A percentile compares a stretch with the other conserved stretches of the same genome.
phyloP scores from a whole-genome alignment of 64 coral and sea anemone species.

The Dendronephthya gigantea region DNA sequence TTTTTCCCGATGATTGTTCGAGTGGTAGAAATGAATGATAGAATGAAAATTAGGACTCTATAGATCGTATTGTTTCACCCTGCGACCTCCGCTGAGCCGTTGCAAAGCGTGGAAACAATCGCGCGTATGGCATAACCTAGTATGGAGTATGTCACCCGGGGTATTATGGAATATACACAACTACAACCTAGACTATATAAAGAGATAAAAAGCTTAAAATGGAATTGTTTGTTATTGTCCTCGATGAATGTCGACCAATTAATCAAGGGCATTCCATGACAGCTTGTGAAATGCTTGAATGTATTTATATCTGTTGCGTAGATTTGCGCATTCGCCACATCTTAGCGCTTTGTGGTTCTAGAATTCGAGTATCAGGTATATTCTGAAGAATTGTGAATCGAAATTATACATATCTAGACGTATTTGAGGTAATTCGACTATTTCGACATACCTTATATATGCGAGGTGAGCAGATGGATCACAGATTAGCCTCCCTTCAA shows the following conservation, averaged over 20 bases:
- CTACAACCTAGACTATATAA: not conserved
- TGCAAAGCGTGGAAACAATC: not conserved
- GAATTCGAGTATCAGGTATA: not conserved
- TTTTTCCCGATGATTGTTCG: not conserved
- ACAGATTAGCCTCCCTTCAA: not conserved
- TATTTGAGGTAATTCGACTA: too few species aligned
- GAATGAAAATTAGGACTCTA: not conserved
- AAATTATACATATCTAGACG: too few species aligned
- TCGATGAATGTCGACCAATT: not conserved
- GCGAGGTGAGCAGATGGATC: not conserved
- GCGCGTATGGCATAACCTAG: not conserved
- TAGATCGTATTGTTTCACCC: not conserved
- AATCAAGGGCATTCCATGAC: not conserved
- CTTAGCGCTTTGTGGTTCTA: not conserved
- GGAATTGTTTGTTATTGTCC: conserved; percentile 3
- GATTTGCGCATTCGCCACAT: not conserved
- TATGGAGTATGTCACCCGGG: not conserved
- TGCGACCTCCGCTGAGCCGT: not conserved
- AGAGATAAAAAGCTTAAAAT: not conserved
- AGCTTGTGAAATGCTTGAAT: not conserved
- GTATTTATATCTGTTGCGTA: not conserved
- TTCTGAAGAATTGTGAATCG: too few species aligned
- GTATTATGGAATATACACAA: not conserved
- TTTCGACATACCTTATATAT: not conserved
- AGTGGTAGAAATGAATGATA: not conserved